Evolutionary conservation across 1,140 invertebrate genomes (phyloP).

Genomic region (Pinna nobilis): DNA sequence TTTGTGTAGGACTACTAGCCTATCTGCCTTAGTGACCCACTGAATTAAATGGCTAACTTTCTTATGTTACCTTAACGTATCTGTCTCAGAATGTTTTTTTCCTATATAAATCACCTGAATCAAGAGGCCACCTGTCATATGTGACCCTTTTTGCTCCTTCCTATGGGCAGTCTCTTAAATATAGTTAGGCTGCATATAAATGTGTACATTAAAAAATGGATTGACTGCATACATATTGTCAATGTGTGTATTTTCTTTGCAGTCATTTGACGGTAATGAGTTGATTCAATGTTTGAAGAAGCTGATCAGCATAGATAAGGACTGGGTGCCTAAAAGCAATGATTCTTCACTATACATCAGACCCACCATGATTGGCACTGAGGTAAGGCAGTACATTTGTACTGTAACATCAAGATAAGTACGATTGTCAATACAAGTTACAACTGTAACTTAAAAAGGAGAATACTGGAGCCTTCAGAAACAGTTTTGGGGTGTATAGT

Average conservation of each 20-base stretch:
- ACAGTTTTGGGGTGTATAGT: background rate
- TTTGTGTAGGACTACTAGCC: too few species aligned
- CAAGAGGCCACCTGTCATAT: too few species aligned
- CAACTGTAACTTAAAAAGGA: constrained; percentile 92
- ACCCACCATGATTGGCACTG: constrained; percentile 97
- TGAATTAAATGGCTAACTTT: too few species aligned
- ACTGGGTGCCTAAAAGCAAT: constrained; percentile 95
- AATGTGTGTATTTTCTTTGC: constrained; percentile 35
- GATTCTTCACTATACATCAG: constrained; percentile 93
- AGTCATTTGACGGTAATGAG: constrained; percentile 91
- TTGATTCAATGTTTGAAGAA: constrained; percentile 91
- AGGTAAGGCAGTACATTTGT: constrained; percentile 80
- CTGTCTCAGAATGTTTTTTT: too few species aligned
- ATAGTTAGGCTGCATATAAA: background rate
- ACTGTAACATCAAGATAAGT: too few species aligned
- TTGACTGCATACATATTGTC: background rate
- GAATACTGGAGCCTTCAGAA: constrained; percentile 79
- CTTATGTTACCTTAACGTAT: too few species aligned
- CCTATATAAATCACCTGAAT: too few species aligned
- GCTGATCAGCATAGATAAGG: constrained; percentile 93
- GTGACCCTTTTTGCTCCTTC: too few species aligned
- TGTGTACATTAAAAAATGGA: background rate
- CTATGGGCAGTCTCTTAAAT: too few species aligned
- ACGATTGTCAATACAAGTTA: too few species aligned
- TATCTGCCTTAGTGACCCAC: too few species aligned